Evolutionary conservation across 1,140 invertebrate genomes (phyloP), one percentile per base, ranked within the genome.

Genomic region (Palaemon carinicauda): DNA sequence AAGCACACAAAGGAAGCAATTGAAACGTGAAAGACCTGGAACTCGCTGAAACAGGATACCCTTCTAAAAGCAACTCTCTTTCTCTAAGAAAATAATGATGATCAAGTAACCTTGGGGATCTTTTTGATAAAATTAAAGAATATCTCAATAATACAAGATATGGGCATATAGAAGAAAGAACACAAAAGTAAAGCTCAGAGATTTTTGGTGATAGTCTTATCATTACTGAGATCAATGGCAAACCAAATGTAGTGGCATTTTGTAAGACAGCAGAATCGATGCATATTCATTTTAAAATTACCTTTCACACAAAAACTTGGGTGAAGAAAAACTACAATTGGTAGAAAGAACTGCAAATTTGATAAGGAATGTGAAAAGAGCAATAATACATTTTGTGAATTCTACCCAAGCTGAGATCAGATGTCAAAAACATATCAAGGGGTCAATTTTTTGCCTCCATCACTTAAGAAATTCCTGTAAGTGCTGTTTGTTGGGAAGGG

Each of bases 31-130:
- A n/a, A n/a, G 51, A 52, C 77, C 33, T 53, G 77, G 15, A 21
- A 79, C 51, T 79, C 77, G 52, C 21, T 79, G 77, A 79, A 79
- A 79, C 51, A 79, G n/a, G n/a, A 79, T 50, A 50, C 77, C 77
- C 51, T 79, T 79, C 77, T 79, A 51, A 79, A 79, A 31, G 51
- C 31, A 51, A 31, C 27, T 79, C 51, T 51, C n/a, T 79, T n/a
- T n/a, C n/a, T n/a, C n/a, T n/a, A n/a, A n/a, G n/a, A n/a, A n/a
- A n/a, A 79, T 24, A 10, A 52, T 79, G 77, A 79, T 79, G 77
- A 51, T n/a, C 41, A 52, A 79, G 50, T 79, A 50, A 79, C 77
- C 21, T 79, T 31, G 77, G 41, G 33, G 77, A 53, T 79, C 4
- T 79, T 79, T 33, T 5, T 79, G 77, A 79, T 51, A 79, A 51